Base-by-base conservation (phyloP, 2,113 vertebrate species). In the Anas platyrhynchos region DNA sequence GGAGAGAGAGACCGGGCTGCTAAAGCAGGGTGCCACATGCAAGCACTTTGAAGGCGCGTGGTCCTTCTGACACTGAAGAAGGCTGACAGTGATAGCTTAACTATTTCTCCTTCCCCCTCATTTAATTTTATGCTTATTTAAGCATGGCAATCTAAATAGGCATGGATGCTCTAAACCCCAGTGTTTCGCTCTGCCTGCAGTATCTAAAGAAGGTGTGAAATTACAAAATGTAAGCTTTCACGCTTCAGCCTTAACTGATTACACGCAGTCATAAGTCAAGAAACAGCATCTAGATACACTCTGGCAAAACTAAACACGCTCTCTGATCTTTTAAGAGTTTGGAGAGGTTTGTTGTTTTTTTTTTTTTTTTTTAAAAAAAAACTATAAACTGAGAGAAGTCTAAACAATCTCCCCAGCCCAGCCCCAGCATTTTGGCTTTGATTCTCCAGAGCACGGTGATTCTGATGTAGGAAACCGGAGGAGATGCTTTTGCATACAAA, bases 151-250 rank as follows among this genome's bases (percentile, higher is more conserved):
- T 82, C 68, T 68, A 79, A 89, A 89, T 41, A 79, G 83, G 89
- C 83, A 75, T 41, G 56, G 74, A 74, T 84, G 71, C 66, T 44
- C 50, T 55, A 74, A 36, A 82, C 69, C 36, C 76, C 76, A 93
- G 46, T 41, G 75, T 89, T 88, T 66, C 36, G 50, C 56, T 82
- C 36, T 74, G 73, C 72, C 61, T 72, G 36, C 11, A 34, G 62
- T 88, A 88, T 67, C 56, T 66, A 61, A 85, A 92, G 86, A 48
- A 89, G 36, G 82, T 92, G 73, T 92, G 90, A 94, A 94, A 94
- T 92, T 43, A 86, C 38, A 86, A 83, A 86, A 79, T 31, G 38
- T 34, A 69, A 92, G 77, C 62, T 69, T 86, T 83, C 73, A 75
- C 23, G 6, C 82, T 89, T 79, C 82, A 73, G 67, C 62, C 23